These are phyloP conservation scores for Tadarida brasiliensis DNA, from an alignment of 2,797 vertebrate genomes.

Conservation along the genomic window DNA sequence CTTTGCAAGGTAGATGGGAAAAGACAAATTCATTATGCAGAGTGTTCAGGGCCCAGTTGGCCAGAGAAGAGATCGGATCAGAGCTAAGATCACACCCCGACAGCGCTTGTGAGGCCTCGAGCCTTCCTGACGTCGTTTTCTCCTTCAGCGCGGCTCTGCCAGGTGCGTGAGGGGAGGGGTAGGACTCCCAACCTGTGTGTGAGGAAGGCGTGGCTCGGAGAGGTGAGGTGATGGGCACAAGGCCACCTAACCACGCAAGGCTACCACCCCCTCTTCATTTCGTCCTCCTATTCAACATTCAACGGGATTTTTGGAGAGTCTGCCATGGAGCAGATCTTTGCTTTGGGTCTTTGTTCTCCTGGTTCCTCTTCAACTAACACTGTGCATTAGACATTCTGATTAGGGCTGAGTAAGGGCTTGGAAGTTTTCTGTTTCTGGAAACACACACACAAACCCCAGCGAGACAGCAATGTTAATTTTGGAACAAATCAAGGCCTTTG, in stretches of 20 bases:
- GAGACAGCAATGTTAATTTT: conserved; percentile 79
- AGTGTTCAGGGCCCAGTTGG: neutral
- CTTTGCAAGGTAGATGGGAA: neutral
- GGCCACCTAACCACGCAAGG: too few species aligned
- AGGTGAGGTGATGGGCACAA: neutral
- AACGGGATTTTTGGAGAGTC: neutral
- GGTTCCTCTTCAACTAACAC: neutral
- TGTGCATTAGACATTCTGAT: conserved; percentile 21
- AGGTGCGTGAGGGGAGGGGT: neutral
- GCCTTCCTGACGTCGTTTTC: neutral
- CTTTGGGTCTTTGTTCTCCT: neutral
- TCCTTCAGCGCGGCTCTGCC: neutral
- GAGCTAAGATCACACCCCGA: neutral
- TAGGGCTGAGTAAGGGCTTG: conserved; percentile 59
- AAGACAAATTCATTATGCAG: neutral
- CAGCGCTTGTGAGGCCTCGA: neutral
- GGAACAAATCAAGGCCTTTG: conserved; percentile 83
- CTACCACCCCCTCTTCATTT: neutral
- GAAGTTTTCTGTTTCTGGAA: conserved; percentile 71
- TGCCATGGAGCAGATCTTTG: neutral
- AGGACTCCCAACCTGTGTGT: too few species aligned
- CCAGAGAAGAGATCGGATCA: neutral
- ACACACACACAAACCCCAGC: conserved; percentile 60
- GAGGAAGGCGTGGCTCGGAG: neutral
- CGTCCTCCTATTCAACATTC: neutral